Evolutionary conservation across 2,797 vertebrate species (phyloP).

Genomic region (Pantherophis alleghaniensis): DNA sequence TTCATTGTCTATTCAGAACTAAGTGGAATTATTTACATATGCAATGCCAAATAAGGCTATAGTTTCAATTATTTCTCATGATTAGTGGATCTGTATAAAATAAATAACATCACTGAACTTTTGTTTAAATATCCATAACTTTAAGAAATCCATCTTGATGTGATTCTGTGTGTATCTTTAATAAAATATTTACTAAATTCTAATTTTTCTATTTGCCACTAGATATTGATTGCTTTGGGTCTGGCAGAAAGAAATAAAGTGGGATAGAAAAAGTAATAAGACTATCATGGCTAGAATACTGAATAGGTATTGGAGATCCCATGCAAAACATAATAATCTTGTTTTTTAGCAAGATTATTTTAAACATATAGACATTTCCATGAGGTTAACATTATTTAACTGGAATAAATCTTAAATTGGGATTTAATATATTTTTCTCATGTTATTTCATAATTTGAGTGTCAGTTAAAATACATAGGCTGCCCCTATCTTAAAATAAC

Average conservation of each 20-base stretch:
- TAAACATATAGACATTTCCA: not conserved
- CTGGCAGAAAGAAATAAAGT: too few species aligned
- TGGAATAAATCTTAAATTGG: not conserved
- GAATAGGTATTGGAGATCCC: not conserved
- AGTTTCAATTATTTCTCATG: not conserved
- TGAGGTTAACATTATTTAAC: not conserved
- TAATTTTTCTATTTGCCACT: not conserved
- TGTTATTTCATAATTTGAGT: not conserved
- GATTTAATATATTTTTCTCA: not conserved
- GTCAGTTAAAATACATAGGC: not conserved
- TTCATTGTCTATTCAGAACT: not conserved
- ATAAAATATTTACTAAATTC: not conserved
- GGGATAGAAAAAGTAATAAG: not conserved
- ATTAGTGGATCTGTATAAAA: not conserved
- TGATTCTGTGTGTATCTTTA: not conserved
- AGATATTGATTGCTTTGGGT: not conserved
- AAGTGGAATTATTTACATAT: not conserved
- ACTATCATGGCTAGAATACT: not conserved
- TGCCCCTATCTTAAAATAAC: not conserved
- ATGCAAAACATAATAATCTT: not conserved
- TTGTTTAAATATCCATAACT: not conserved
- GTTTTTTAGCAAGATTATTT: not conserved
- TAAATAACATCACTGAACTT: not conserved
- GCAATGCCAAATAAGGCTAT: not conserved
- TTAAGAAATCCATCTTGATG: not conserved